A percentile compares a stretch with the other conserved stretches of the same genome.
Evolutionary conservation across 1,140 invertebrate species (phyloP).

Genomic region (Heterodera carotae): DNA sequence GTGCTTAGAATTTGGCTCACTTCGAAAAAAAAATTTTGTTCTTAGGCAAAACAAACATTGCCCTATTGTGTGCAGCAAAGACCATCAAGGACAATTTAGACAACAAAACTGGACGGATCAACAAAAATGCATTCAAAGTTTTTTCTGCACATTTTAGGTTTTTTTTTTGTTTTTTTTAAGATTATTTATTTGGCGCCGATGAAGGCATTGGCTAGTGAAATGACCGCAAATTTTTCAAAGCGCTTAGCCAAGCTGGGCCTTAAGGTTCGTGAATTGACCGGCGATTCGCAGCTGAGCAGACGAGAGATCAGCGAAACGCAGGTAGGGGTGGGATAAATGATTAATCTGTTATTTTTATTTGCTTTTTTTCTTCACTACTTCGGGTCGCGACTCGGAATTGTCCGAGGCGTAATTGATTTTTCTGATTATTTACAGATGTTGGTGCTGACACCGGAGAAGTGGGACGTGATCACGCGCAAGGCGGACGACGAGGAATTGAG

Average conservation of each 20-base stretch:
- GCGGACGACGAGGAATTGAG: conserved; percentile 76
- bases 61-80: conserved; percentile 86
- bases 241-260: conserved; percentile 79
- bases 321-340: conserved; percentile 61
- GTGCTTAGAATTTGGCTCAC: no score
- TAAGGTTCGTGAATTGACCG: conserved; percentile 86
- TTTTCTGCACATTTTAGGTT: background rate
- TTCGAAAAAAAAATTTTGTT: conserved; percentile 59
- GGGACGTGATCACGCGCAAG: conserved; percentile 98
- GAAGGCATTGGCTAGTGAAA: conserved; percentile 97
- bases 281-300: conserved; percentile 96
- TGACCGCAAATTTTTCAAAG: conserved; percentile 89
- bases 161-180: conserved; percentile 4
- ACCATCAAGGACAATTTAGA: conserved; percentile 79
- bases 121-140: conserved; percentile 79
- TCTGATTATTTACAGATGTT: conserved; percentile 74
- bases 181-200: conserved; percentile 88
- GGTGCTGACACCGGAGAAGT: conserved; percentile 98
- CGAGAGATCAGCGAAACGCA: conserved; percentile 91
- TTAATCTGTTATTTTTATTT: no score
- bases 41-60: conserved; percentile 88
- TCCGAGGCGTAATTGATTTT: no score
- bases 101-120: conserved; percentile 71
- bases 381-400: no score
- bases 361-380: no score